phyloP scores from a whole-genome alignment of 2,113 vertebrate genomes.

The Mobula hypostoma region DNA sequence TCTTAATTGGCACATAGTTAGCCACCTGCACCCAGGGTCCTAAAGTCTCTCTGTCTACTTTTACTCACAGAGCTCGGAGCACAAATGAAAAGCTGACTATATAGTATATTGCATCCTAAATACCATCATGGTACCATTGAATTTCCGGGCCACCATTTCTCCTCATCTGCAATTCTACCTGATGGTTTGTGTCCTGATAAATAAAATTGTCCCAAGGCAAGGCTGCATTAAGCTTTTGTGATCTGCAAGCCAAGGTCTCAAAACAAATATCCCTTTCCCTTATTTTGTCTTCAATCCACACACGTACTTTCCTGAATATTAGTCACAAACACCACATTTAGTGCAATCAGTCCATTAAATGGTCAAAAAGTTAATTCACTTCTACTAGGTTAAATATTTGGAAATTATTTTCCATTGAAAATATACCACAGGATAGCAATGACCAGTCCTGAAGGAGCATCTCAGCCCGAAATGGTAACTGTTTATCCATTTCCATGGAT shows the following conservation, averaged over 20 bases:
- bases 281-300: neutral
- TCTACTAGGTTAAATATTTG: too few relatives aligned
- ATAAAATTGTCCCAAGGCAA: neutral
- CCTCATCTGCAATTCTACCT: neutral
- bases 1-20: neutral
- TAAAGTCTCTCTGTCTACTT: neutral
- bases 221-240: neutral
- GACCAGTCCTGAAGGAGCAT: neutral
- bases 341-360: neutral
- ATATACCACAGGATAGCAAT: neutral
- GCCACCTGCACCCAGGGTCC: neutral
- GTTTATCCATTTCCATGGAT: too few relatives aligned
- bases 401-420: too few relatives aligned
- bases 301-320: neutral
- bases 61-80: neutral
- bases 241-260: neutral
- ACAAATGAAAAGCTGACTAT: neutral
- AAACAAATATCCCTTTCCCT: neutral
- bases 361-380: neutral
- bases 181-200: neutral
- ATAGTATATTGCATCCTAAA: neutral
- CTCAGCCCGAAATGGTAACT: too few relatives aligned
- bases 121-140: neutral
- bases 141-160: neutral
- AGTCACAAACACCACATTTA: neutral